Evolutionary conservation across 2,113 vertebrate genomes (phyloP).

Genomic region (Limanda limanda): DNA sequence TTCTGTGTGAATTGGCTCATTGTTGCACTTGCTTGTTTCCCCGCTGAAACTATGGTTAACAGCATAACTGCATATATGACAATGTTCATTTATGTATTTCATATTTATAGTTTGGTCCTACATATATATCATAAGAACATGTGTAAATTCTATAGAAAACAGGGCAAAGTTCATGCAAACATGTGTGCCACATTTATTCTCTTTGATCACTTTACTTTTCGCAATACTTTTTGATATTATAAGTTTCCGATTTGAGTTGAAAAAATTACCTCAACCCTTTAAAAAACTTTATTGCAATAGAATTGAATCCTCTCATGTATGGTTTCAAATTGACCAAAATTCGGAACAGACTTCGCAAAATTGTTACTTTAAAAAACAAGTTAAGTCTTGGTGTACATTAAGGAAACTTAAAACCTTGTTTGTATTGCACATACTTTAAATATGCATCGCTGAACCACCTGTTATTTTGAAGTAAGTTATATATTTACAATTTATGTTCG

Average conservation of each 20-base stretch:
- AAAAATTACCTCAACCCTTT: background rate
- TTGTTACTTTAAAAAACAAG: background rate
- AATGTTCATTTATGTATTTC: background rate
- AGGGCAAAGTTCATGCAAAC: slow-evolving; percentile 15
- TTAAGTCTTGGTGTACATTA: no score
- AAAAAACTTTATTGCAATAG: slow-evolving; percentile 1
- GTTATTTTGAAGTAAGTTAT: no score
- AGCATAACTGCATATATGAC: background rate
- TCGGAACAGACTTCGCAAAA: background rate
- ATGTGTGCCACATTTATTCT: slow-evolving; percentile 1
- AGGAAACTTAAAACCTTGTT: no score
- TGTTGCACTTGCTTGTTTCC: slow-evolving; percentile 51
- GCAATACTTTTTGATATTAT: background rate
- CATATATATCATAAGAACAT: background rate
- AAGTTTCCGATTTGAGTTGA: background rate
- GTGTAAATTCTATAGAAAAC: slow-evolving; percentile 3
- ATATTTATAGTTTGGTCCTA: background rate
- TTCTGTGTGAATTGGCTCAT: slow-evolving; percentile 53
- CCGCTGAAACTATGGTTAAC: background rate
- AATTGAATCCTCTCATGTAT: slow-evolving; percentile 11
- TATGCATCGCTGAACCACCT: no score
- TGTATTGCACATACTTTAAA: no score
- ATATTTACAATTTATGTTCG: no score
- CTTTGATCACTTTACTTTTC: slow-evolving; percentile 1
- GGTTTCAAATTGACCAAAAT: slow-evolving; percentile 11